Conservation (phyloP, 2,113 vertebrate species). For the Rhinolophus ferrumequinum region DNA sequence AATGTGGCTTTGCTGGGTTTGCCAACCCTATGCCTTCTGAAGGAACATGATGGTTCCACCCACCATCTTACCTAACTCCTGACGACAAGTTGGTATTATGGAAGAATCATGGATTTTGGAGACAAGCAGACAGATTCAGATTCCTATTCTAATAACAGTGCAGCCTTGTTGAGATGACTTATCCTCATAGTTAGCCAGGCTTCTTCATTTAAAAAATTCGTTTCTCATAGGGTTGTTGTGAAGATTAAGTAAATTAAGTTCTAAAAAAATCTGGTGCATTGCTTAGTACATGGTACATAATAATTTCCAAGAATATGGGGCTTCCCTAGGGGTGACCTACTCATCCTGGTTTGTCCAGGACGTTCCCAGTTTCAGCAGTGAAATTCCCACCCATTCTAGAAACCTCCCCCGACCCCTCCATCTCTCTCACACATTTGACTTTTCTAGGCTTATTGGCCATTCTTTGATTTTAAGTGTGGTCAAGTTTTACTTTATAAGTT, state of each 20-base stretch:
- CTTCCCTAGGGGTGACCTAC: background rate
- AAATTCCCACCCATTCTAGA: background rate
- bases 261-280: background rate
- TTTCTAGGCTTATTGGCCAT: constrained; percentile 8
- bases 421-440: background rate
- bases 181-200: background rate
- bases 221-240: background rate
- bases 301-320: constrained; percentile 3
- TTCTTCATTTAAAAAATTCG: constrained; percentile 8
- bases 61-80: background rate
- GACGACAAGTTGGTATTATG: background rate
- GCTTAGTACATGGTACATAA: background rate
- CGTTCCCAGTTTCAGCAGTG: background rate
- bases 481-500: constrained; percentile 49
- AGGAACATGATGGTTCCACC: background rate
- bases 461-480: constrained; percentile 20
- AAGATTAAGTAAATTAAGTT: constrained; percentile 41
- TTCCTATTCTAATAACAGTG: background rate
- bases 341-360: background rate
- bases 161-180: constrained; percentile 32
- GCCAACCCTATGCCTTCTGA: constrained; percentile 3
- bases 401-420: background rate
- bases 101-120: background rate
- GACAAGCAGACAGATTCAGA: constrained; percentile 21
- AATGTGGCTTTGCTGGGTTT: constrained; percentile 23